Percentiles rank a stretch among this genome's conserved stretches.
These are phyloP conservation scores for Parapsyche elsis DNA, from an alignment of 1,140 invertebrate genomes.

Conservation along the genomic window DNA sequence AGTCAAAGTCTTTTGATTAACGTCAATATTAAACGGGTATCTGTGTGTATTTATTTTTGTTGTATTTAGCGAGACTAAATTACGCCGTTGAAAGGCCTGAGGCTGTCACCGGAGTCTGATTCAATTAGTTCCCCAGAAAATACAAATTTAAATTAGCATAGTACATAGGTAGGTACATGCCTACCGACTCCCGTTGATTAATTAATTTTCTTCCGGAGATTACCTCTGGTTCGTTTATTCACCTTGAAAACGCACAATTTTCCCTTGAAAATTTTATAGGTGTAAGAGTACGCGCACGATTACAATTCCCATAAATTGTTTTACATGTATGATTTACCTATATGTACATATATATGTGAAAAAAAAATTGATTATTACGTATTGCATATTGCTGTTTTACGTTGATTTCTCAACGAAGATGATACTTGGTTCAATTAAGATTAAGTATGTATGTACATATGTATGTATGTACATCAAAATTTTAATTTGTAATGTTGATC, in stretches of 20 bases:
- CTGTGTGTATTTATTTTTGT: neutral
- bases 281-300: neutral
- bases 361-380: too few species aligned
- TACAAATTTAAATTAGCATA: conserved; percentile 19
- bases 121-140: conserved; percentile 16
- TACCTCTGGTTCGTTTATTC: neutral
- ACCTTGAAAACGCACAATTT: neutral
- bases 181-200: conserved; percentile 10
- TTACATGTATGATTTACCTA: too few species aligned
- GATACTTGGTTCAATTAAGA: too few species aligned
- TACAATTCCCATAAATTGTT: neutral
- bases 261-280: neutral
- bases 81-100: neutral
- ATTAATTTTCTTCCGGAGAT: conserved; percentile 29
- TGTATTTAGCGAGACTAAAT: neutral
- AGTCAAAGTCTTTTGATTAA: too few species aligned
- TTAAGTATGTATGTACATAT: too few species aligned
- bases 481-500: neutral
- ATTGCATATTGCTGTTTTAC: too few species aligned
- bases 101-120: neutral
- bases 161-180: too few species aligned
- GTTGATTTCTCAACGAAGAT: too few species aligned
- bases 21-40: neutral
- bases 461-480: neutral
- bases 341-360: neutral